Evolutionary conservation across 2,113 vertebrate species (phyloP), one percentile per base, ranked within the genome.

Genomic region (Amblyopsis rosae): DNA sequence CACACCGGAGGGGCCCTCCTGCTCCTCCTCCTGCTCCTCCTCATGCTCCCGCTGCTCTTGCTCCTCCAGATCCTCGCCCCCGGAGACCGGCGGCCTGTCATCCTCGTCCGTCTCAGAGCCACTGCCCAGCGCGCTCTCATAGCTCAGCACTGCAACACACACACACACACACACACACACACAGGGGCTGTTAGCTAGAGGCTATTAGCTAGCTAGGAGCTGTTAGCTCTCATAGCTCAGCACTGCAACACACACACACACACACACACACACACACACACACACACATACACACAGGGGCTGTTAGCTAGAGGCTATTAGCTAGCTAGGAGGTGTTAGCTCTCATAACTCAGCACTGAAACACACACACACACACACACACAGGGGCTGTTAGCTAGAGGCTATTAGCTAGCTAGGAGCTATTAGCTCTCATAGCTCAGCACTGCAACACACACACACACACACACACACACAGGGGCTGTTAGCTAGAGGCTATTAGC

Each of bases 41-140:
- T 41, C 5, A 6, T 60, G 91, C 75, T 94, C 94, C 79, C 93
- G 93, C 86, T 94, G 94, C 91, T 94, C 86, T 2, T n/a, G 9
- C 54, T 17, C 54, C 9, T 19, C 54, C 54, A 56, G 0, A 0
- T 9, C 54, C 16, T 19, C 16, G 15, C 54, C 54, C 3, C 54
- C 54, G 6, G 95, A 94, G 67, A 95, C 93, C 48, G 93, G 92
- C 35, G 95, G 91, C 92, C 94, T 94, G 90, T 96, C 95, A 13
- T 99, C 96, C 73, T 98, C 96, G 63, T 98, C 96, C 4, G 94
- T 96, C 87, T 97, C 96, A 4, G 95, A 97, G 78, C 94, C 93
- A 26, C 95, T 94, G 82, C 98, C 96, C 90, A 96, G 91, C 92
- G 96, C 93, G 58, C 92, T 95, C 86, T 97, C 96, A 91, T 96